Percentiles rank a stretch among this genome's conserved stretches.
Conservation (phyloP, 2,888 invertebrate genomes). For the Lordiphosa andalusiaca region DNA sequence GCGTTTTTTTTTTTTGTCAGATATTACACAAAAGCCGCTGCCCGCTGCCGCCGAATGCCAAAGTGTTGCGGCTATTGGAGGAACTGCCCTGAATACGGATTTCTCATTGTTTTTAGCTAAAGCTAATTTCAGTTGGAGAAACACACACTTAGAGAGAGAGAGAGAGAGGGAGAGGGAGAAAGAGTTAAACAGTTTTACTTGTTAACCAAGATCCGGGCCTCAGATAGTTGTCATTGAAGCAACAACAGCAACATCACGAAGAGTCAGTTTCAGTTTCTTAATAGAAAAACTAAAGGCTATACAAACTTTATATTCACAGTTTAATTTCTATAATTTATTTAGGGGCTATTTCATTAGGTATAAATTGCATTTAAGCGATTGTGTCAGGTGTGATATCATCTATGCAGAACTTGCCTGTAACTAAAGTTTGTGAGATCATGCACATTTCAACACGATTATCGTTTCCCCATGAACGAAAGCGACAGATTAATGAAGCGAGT, state of each 20-base stretch:
- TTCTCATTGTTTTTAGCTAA: conserved; percentile 59
- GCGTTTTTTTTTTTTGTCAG: conserved; percentile 48
- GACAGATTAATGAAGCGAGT: conserved; percentile 62
- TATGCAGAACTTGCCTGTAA: conserved; percentile 33
- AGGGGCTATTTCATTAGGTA: conserved; percentile 38
- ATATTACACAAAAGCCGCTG: conserved; percentile 63
- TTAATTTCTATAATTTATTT: no score
- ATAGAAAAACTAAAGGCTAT: conserved; percentile 4
- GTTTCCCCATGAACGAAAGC: conserved; percentile 48
- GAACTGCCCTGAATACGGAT: conserved; percentile 75
- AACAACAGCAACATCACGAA: conserved; percentile 23
- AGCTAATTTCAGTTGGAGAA: conserved; percentile 52
- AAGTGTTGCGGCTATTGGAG: conserved; percentile 59
- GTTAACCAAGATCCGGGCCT: conserved; percentile 15
- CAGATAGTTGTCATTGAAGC: background rate
- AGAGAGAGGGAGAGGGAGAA: conserved; percentile 24
- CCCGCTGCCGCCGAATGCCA: conserved; percentile 61
- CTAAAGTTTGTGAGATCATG: conserved; percentile 29
- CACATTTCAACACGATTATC: conserved; percentile 17
- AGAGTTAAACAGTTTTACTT: conserved; percentile 32
- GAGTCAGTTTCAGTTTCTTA: conserved; percentile 37
- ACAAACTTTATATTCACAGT: no score
- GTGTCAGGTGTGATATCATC: conserved; percentile 48
- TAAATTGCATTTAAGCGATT: conserved; percentile 14
- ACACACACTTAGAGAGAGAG: conserved; percentile 16